Percentiles rank a stretch among this genome's conserved stretches.
Evolutionary conservation across 2,888 invertebrate species (phyloP).

Genomic region (Trichacis sp.): DNA sequence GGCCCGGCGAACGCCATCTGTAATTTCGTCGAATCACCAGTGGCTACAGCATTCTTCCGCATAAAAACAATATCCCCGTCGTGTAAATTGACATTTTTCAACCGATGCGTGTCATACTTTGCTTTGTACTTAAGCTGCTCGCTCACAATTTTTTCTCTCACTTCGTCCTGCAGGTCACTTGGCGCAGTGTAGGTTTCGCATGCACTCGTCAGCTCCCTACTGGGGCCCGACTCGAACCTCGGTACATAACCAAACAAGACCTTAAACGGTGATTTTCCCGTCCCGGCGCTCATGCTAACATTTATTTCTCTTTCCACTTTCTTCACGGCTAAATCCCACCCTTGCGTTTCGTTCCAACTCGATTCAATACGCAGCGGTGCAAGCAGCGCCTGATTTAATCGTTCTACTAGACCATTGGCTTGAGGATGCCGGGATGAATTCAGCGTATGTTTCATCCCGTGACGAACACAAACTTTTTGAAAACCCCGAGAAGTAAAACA

Average conservation of each 20-base stretch:
- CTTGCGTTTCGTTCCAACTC: neutral
- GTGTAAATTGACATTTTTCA: neutral
- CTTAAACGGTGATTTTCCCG: slow-evolving; percentile 1
- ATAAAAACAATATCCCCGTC: slow-evolving; percentile 9
- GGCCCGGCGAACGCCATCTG: slow-evolving; percentile 10
- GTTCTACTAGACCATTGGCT: slow-evolving; percentile 23
- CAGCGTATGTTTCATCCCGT: slow-evolving; percentile 17
- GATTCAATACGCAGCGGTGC: neutral
- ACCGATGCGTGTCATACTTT: neutral
- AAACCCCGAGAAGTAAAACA: slow-evolving; percentile 30
- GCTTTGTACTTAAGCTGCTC: slow-evolving; percentile 7
- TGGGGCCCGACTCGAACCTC: slow-evolving; percentile 2
- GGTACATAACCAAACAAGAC: slow-evolving; percentile 12
- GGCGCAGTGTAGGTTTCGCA: slow-evolving; percentile 5
- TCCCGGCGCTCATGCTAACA: neutral
- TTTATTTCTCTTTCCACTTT: neutral
- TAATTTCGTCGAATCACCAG: slow-evolving; percentile 16
- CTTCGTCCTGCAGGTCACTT: neutral
- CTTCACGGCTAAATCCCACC: slow-evolving; percentile 5
- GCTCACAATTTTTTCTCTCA: neutral
- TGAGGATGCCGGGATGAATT: slow-evolving; percentile 25
- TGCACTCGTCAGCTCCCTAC: neutral
- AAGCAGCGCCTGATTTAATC: slow-evolving; percentile 16
- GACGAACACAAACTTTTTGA: slow-evolving; percentile 19
- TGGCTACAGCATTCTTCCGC: neutral